Conservation (phyloP, 2,797 vertebrate genomes). For the Rallus crepitans region DNA sequence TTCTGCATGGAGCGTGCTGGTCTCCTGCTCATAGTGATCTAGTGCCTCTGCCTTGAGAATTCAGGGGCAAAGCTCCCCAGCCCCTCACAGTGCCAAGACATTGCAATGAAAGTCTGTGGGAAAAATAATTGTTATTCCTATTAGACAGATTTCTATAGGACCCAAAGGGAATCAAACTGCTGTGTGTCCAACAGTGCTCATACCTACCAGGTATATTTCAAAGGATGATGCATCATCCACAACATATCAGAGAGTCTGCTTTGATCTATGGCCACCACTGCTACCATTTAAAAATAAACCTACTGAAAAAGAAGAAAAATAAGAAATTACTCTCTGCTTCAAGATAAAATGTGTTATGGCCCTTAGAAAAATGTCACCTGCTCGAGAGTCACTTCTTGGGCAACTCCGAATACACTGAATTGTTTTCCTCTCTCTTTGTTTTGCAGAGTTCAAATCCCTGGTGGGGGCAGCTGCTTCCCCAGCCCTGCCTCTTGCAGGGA, state of each 20-base stretch:
- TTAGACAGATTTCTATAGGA: background rate
- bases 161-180: background rate
- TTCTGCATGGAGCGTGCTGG: background rate
- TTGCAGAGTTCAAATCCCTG: background rate
- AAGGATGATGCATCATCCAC: background rate
- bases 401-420: background rate
- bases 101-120: background rate
- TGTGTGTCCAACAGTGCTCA: rapidly evolving
- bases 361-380: background rate
- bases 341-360: background rate
- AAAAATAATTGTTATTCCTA: background rate
- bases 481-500: background rate
- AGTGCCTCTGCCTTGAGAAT: background rate
- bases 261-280: background rate
- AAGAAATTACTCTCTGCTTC: background rate
- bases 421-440: background rate
- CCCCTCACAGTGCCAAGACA: background rate
- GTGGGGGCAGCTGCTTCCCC: background rate
- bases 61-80: background rate
- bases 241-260: background rate
- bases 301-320: background rate
- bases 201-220: background rate
- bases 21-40: background rate
- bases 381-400: background rate
- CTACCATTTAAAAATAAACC: background rate